Conservation (phyloP, 2,888 invertebrate species). For the Schizotus pectinicornis region DNA sequence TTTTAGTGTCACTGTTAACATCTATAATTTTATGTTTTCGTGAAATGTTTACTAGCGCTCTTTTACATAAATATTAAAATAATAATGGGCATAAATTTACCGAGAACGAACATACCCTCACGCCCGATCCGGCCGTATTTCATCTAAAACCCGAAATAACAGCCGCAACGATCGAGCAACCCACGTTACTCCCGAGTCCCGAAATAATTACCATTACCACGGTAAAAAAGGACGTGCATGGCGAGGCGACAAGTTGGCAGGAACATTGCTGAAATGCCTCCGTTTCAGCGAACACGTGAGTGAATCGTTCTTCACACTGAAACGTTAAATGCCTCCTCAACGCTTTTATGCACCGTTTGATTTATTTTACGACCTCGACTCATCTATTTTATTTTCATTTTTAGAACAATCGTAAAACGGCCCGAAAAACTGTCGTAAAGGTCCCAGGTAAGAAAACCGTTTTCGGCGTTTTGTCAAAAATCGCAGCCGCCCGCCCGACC, state of each 20-base stretch:
- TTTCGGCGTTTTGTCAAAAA: neutral
- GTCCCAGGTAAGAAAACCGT: neutral
- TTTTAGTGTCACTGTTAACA: constrained; percentile 21
- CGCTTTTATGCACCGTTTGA: constrained; percentile 20
- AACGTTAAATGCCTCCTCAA: constrained; percentile 2
- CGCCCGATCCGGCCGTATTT: too few relatives aligned
- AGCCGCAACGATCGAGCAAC: too few relatives aligned
- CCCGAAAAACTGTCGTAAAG: neutral
- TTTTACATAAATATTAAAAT: neutral
- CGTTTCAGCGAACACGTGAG: neutral
- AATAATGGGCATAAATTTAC: neutral
- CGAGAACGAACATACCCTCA: too few relatives aligned
- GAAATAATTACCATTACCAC: too few relatives aligned
- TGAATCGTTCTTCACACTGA: constrained; percentile 3
- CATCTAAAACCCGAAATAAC: too few relatives aligned
- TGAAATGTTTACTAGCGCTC: constrained; percentile 1
- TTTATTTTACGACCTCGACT: constrained; percentile 27
- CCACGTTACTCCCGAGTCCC: too few relatives aligned
- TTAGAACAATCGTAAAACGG: constrained; percentile 23
- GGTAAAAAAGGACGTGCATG: too few relatives aligned
- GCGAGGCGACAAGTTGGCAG: too few relatives aligned
- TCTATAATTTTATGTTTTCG: constrained; percentile 10
- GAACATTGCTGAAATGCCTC: neutral
- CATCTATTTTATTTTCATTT: constrained; percentile 25
- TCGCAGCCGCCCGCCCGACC: too few relatives aligned